Evolutionary conservation across 2,797 vertebrate species (phyloP).

Genomic region (Loriculus beryllinus): DNA sequence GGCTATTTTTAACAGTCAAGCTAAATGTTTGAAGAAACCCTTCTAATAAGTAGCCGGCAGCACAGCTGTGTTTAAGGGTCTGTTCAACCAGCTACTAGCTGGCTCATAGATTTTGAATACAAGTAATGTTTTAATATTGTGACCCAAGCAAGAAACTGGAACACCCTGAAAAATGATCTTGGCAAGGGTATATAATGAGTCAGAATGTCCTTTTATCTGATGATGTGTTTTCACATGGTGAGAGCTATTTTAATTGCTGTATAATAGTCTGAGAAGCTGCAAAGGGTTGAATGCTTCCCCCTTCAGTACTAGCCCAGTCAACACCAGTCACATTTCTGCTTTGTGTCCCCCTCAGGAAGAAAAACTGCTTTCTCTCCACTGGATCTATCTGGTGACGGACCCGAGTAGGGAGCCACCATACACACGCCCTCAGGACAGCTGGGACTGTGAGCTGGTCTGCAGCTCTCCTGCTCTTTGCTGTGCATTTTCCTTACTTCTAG

Average conservation of each 20-base stretch:
- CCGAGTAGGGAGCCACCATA: background rate
- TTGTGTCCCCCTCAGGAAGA: background rate
- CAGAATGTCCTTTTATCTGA: background rate
- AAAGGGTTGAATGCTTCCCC: background rate
- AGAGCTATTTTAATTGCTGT: background rate
- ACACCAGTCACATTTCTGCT: background rate
- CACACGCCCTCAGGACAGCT: rapidly evolving
- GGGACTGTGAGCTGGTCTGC: background rate
- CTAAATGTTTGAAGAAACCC: background rate
- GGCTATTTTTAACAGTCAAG: background rate
- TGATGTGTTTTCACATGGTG: background rate
- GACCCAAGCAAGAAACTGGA: slow-evolving; percentile 15
- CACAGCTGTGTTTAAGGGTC: slow-evolving; percentile 15
- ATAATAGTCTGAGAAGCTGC: background rate
- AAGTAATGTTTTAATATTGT: background rate
- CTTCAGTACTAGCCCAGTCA: background rate
- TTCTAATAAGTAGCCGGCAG: background rate
- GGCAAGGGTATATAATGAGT: background rate
- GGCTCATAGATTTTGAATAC: background rate
- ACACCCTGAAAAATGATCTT: background rate
- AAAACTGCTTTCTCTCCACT: background rate
- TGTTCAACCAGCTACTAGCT: background rate
- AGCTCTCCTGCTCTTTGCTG: background rate
- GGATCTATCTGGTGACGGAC: background rate
- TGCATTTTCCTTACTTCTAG: background rate